Percentiles rank a stretch among this genome's conserved stretches.
phyloP scores from a whole-genome alignment of 2,797 vertebrate genomes.

The Agapornis canus region DNA sequence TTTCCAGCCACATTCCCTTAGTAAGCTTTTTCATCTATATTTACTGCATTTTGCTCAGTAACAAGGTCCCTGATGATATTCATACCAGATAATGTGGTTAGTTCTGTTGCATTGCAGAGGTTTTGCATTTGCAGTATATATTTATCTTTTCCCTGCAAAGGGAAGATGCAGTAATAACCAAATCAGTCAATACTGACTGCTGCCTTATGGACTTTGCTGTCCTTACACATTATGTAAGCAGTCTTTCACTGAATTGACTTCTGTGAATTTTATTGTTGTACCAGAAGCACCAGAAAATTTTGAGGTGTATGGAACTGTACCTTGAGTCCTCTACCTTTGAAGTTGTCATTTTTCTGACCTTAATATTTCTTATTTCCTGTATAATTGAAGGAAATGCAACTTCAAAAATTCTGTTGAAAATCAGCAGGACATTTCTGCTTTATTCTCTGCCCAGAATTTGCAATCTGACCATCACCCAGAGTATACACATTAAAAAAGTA shows the following conservation, averaged over 20 bases:
- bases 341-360: constrained; percentile 5
- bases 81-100: background rate
- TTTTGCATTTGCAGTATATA: background rate
- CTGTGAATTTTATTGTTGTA: background rate
- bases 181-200: background rate
- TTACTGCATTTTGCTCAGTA: background rate
- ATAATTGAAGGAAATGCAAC: constrained; percentile 7
- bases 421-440: background rate
- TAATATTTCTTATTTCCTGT: constrained; percentile 33
- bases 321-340: background rate
- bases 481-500: background rate
- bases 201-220: background rate
- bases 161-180: background rate
- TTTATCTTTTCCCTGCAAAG: background rate
- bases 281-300: background rate
- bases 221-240: background rate
- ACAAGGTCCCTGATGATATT: background rate
- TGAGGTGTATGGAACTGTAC: background rate
- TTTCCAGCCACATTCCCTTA: background rate
- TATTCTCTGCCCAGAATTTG: constrained; percentile 30
- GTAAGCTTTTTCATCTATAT: background rate
- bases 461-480: background rate
- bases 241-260: background rate
- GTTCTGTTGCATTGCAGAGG: background rate
- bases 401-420: constrained; percentile 19